Base-by-base conservation (phyloP, 2,888 invertebrate species). In the Aquatica leii region DNA sequence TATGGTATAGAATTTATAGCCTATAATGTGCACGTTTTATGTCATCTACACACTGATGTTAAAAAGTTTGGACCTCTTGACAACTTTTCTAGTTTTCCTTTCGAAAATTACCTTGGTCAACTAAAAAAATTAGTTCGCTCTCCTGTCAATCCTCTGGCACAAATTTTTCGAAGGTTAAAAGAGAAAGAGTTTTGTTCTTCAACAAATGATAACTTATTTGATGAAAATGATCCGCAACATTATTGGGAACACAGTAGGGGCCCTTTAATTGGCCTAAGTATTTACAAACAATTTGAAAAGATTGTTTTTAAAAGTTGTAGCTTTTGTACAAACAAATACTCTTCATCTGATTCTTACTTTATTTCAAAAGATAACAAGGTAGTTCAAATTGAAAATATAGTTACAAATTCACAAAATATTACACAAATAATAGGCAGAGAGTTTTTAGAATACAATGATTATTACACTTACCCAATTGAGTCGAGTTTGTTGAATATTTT, bases 1-100 rank as follows among this genome's bases (percentile, higher is more conserved):
- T 54, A 63, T 34, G 63, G 59, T 14, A 8, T 58, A 21, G 12
- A 14, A 17, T 65, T 46, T 52, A 15, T n/a, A 1, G 17, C 56
- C 12, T 54, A 65, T 54, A 65, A 61, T 48, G 40, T 57, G 9
- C 52, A 57, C 24, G 37, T 41, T 11, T 41, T 53, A 34, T 24
- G 14, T 12, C 54, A 59, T 48, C 21, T 66, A 20, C 15, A 17
- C 48, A 40, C 41, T 20, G 62, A 62, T 48, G 62, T 35, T 15
- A 9, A 21, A n/a, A 24, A 18, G 8, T 57, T 20, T 40, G 57
- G 62, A n/a, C 15, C 15, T 9, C 17, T 62, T 4, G 62, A 62
- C 18, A 51, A 37, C 6, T 40, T 62, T 17, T 62, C 62, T 11
- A 37, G 57, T 4, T 56, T 56, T 21, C 57, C 51, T 5, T 57